phyloP scores from a whole-genome alignment of 2,797 vertebrate species.

The Rhinella marina region DNA sequence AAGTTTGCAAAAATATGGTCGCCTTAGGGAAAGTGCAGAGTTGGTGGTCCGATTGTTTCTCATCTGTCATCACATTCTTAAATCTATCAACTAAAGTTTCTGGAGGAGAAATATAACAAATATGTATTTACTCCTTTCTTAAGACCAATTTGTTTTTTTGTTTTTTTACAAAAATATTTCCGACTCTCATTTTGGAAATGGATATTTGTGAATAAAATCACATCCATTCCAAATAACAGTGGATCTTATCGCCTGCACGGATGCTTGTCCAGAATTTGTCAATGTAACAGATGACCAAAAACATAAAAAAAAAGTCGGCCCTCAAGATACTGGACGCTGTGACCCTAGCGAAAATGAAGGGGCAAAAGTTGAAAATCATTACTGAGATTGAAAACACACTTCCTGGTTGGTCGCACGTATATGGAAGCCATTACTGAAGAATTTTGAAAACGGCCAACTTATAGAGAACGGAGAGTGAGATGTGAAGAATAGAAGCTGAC shows the following conservation, averaged over 20 bases:
- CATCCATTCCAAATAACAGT: background rate
- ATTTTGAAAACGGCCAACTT: background rate
- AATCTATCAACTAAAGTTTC: background rate
- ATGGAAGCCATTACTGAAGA: conserved; percentile 15
- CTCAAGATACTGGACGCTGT: background rate
- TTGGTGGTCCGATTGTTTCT: conserved; percentile 6
- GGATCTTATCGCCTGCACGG: background rate
- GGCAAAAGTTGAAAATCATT: conserved; percentile 33
- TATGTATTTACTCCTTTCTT: background rate
- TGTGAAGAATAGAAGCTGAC: background rate
- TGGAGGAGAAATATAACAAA: background rate
- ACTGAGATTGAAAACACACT: conserved; percentile 35
- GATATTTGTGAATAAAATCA: background rate
- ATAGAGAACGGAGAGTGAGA: background rate
- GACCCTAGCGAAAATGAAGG: background rate
- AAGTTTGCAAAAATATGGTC: background rate
- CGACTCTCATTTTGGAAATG: background rate
- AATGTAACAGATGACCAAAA: background rate
- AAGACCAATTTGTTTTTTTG: background rate
- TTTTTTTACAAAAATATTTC: background rate
- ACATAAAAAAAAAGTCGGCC: background rate
- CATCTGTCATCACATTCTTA: conserved; percentile 10
- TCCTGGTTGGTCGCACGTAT: background rate
- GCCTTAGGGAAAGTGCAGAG: background rate
- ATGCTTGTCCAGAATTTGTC: background rate